Conservation (phyloP, 2,888 invertebrate species). For the Ypsolopha scabrella region DNA sequence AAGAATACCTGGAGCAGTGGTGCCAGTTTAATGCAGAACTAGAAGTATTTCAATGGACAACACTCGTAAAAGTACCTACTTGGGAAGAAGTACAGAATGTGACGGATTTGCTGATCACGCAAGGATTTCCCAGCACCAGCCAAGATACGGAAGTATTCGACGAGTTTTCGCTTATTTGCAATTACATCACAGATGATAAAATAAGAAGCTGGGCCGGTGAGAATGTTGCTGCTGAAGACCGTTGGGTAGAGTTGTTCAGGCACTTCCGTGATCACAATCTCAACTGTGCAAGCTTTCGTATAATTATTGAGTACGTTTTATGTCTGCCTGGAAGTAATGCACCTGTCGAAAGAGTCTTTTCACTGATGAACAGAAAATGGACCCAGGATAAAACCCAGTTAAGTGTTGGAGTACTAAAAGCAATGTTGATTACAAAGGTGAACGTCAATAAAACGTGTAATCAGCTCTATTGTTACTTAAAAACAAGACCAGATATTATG, state of each 20-base stretch:
- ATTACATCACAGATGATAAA: slow-evolving; percentile 15
- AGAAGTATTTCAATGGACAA: slow-evolving; percentile 21
- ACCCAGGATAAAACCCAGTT: slow-evolving; percentile 16
- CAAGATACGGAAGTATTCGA: slow-evolving; percentile 22
- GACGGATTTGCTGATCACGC: slow-evolving; percentile 16
- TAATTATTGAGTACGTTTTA: slow-evolving; percentile 16
- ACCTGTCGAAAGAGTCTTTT: slow-evolving; percentile 15
- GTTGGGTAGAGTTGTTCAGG: slow-evolving; percentile 20
- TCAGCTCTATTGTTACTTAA: slow-evolving; percentile 14
- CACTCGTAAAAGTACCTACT: slow-evolving; percentile 12
- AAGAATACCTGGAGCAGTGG: slow-evolving; percentile 21
- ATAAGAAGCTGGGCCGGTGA: slow-evolving; percentile 19
- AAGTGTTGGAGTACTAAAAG: slow-evolving; percentile 13
- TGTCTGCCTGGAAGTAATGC: slow-evolving; percentile 16
- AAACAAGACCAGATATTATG: slow-evolving; percentile 4
- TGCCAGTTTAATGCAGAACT: slow-evolving; percentile 16
- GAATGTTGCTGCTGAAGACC: slow-evolving; percentile 19
- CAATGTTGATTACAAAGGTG: slow-evolving; percentile 17
- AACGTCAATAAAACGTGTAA: slow-evolving; percentile 15
- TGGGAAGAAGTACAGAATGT: slow-evolving; percentile 16
- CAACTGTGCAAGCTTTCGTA: slow-evolving; percentile 11
- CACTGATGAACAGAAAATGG: slow-evolving; percentile 15
- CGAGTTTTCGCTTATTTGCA: slow-evolving; percentile 20
- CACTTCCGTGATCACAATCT: slow-evolving; percentile 14
- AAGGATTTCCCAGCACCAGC: slow-evolving; percentile 16